Conservation (phyloP, 2,113 vertebrate species). For the Gallinago jamesoni region DNA sequence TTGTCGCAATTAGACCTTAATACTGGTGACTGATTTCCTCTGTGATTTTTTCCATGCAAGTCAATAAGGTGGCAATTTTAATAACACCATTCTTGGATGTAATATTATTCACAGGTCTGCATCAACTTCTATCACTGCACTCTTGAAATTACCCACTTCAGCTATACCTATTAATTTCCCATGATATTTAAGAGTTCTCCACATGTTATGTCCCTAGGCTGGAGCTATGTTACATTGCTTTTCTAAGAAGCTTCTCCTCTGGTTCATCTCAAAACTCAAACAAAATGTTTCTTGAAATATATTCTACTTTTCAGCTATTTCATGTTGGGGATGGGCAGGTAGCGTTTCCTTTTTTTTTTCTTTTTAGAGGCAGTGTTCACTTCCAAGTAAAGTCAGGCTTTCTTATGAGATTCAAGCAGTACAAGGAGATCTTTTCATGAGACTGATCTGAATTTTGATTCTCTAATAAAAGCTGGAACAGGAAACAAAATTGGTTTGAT, state of each 20-base stretch:
- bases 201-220: background rate
- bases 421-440: conserved; percentile 11
- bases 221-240: background rate
- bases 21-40: background rate
- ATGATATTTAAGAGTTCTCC: background rate
- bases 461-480: conserved; percentile 43
- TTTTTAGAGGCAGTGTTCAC: background rate
- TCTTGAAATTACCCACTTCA: background rate
- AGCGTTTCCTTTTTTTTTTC: background rate
- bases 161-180: background rate
- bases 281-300: background rate
- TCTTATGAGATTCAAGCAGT: background rate
- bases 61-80: background rate
- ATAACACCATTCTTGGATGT: background rate
- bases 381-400: background rate
- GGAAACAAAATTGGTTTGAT: conserved; percentile 49
- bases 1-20: background rate
- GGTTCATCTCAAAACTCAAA: background rate
- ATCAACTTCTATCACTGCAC: background rate
- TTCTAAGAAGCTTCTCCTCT: background rate
- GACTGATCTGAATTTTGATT: conserved; percentile 59
- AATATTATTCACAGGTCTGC: background rate
- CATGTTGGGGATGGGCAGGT: background rate
- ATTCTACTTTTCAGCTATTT: background rate
- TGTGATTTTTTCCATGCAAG: background rate